Conservation (phyloP, 2,113 vertebrate genomes). For the Seriola rivoliana region DNA sequence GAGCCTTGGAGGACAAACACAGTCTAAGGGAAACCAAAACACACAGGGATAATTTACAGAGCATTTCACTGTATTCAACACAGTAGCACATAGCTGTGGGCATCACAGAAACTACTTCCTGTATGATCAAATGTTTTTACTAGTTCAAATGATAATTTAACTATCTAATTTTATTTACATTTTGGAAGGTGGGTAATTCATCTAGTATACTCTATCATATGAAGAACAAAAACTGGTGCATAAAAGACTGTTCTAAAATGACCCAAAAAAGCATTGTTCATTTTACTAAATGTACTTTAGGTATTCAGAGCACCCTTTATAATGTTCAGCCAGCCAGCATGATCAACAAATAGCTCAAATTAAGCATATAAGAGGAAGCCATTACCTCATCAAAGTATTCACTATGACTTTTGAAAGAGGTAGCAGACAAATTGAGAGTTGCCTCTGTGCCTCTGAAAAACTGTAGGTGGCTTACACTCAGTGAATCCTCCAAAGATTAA, state of each 20-base stretch:
- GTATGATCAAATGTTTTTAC: conserved; percentile 9
- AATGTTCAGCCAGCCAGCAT: conserved; percentile 72
- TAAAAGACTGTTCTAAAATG: conserved; percentile 25
- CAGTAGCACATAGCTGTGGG: conserved; percentile 36
- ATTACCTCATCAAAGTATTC: conserved; percentile 60
- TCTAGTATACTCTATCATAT: conserved; percentile 16
- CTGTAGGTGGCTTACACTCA: conserved; percentile 67
- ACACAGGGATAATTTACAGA: conserved; percentile 74
- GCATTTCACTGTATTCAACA: conserved; percentile 60
- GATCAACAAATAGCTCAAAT: conserved; percentile 76
- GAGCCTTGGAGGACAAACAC: conserved; percentile 74
- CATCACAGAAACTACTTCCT: conserved; percentile 41
- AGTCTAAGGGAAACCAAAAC: conserved; percentile 74
- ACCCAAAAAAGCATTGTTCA: conserved; percentile 26
- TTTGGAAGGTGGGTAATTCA: conserved; percentile 26
- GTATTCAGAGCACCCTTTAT: conserved; percentile 44
- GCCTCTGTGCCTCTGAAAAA: conserved; percentile 80
- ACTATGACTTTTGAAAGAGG: conserved; percentile 69
- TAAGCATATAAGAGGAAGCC: conserved; percentile 58
- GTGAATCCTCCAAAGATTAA: conserved; percentile 64
- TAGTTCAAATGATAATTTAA: conserved; percentile 29
- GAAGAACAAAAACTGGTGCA: conserved; percentile 21
- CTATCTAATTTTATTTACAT: conserved; percentile 14
- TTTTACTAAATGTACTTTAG: conserved; percentile 34
- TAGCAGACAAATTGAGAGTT: conserved; percentile 83